These are phyloP conservation scores for Bubo bubo DNA, from an alignment of 2,113 vertebrate species.

Conservation along the genomic window DNA sequence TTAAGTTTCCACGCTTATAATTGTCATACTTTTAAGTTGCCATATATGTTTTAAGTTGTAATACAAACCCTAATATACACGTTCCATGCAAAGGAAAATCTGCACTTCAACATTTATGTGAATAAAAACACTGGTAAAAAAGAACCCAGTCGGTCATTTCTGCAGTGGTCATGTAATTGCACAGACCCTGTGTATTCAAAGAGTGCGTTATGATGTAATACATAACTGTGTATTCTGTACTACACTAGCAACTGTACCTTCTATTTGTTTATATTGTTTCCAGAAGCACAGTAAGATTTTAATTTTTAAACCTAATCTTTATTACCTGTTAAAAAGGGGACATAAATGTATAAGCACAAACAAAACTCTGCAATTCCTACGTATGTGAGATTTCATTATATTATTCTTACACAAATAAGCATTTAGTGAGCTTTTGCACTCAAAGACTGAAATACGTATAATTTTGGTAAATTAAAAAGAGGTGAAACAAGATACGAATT, in stretches of 20 bases:
- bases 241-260: not conserved
- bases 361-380: not conserved
- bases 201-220: fast-evolving
- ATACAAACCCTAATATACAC: not conserved
- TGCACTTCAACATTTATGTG: not conserved
- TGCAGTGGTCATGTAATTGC: not conserved
- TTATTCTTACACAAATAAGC: not conserved
- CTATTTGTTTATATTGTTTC: not conserved
- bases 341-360: not conserved
- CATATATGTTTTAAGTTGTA: not conserved
- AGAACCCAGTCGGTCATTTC: not conserved
- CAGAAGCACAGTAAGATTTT: not conserved
- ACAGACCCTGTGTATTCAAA: not conserved
- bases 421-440: not conserved
- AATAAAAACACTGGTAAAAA: not conserved
- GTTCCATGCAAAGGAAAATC: not conserved
- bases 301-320: not conserved
- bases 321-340: not conserved
- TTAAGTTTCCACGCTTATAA: not conserved
- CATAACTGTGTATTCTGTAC: not conserved
- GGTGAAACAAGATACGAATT: not conserved
- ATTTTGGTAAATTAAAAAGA: not conserved
- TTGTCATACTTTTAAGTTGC: not conserved
- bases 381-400: not conserved
- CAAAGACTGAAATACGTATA: not conserved